Base-by-base conservation (phyloP, 2,113 vertebrate genomes). In the Haemorhous mexicanus region DNA sequence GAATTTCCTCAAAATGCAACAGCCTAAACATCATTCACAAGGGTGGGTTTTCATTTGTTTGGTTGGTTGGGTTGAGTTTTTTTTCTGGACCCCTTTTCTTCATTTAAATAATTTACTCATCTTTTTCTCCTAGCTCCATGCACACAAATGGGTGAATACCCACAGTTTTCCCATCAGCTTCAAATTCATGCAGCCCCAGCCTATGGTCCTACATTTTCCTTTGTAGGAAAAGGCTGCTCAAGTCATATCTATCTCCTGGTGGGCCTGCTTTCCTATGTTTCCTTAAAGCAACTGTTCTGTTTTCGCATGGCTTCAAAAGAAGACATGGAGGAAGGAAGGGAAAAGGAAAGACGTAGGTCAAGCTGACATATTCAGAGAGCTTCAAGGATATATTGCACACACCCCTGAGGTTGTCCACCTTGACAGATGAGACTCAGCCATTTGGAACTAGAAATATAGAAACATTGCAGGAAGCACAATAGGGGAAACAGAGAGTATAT, bases 401-500 rank as follows among this genome's bases (percentile, higher is more conserved):
- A 26, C 2, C 9, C 4, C 7, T 53, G 33, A 64, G 10, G 30
- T 0, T 39, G 43, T 46, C 63, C 55, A 88, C 50, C 39, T 58
- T 80, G 50, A 32, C 53, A 76, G 49, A 0, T 58, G 27, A 69
- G 30, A 80, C 67, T 75, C 49, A 81, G 30, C 27, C n/a, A 46
- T 77, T 76, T 67, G 74, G 39, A 95, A 80, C 27, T 23, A 74
- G 75, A 93, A 77, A 66, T 66, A 67, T 0, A 83, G 73, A 77
- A 93, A 77, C 4, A 14, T 18, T 63, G n/a, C 55, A 88, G 43
- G 63, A 92, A 67, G 16, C 22, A 86, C 46, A 90, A 66, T 6
- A 93, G 43, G 75, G 83, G 83, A 90, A 92, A 77, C 63, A 92
- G 86, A 62, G 58, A 77, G 15, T 69, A 30, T 83, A 93, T 87